Conservation (phyloP, 2,888 invertebrate species). For the Monopis laevigella region DNA sequence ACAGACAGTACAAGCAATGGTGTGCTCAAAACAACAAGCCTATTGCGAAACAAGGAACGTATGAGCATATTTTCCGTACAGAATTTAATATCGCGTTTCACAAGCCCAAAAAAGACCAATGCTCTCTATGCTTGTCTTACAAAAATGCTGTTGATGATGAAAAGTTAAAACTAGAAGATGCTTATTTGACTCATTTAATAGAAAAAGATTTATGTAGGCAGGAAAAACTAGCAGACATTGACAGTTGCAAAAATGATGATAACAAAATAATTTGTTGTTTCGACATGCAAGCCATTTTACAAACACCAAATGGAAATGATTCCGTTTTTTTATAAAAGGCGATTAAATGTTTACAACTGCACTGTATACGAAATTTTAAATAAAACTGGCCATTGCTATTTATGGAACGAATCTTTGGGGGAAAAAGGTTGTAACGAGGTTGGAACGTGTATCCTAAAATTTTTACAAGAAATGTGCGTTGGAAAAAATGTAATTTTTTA, state of each 20-base stretch:
- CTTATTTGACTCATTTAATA: slow-evolving; percentile 6
- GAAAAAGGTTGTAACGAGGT: background rate
- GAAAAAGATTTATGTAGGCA: slow-evolving; percentile 10
- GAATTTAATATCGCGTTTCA: slow-evolving; percentile 18
- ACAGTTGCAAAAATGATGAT: background rate
- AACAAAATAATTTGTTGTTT: background rate
- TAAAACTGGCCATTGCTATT: too few species aligned
- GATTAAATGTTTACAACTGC: too few species aligned
- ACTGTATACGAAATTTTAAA: too few species aligned
- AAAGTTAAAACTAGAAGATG: too few species aligned
- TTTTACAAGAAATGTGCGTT: background rate
- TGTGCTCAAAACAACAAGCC: too few species aligned
- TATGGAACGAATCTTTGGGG: background rate
- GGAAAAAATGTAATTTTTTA: slow-evolving; percentile 1
- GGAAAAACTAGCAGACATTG: too few species aligned
- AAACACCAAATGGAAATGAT: background rate
- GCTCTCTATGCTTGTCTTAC: slow-evolving; percentile 16
- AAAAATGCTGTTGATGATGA: slow-evolving; percentile 12
- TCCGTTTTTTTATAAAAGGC: too few species aligned
- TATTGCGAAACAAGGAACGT: too few species aligned
- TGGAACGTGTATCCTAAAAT: background rate
- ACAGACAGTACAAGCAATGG: too few species aligned
- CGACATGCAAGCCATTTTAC: background rate
- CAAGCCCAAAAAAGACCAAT: slow-evolving; percentile 17
- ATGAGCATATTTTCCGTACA: too few species aligned